Evolutionary conservation across 2,888 invertebrate genomes (phyloP).

Genomic region (Chaetogeoica ovagalla): DNA sequence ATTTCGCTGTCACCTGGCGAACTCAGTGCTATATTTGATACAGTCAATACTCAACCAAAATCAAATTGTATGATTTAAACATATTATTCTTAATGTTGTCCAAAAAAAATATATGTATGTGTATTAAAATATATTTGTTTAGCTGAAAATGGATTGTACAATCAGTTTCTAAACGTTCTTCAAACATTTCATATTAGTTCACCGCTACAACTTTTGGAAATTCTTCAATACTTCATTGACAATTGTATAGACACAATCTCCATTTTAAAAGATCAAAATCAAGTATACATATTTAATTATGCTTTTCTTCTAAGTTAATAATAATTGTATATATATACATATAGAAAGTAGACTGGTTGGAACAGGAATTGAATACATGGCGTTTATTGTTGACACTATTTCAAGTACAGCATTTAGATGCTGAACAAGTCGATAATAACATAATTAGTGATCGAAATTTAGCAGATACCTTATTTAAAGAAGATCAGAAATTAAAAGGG

Average conservation of each 20-base stretch:
- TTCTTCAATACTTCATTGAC: constrained; percentile 67
- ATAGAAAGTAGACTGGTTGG: constrained; percentile 62
- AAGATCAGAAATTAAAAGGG: constrained; percentile 63
- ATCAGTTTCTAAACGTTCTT: constrained; percentile 56
- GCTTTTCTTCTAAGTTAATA: constrained; percentile 32
- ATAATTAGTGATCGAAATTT: constrained; percentile 67
- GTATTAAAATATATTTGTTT: background rate
- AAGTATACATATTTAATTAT: constrained; percentile 32
- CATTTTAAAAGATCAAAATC: constrained; percentile 60
- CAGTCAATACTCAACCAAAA: background rate
- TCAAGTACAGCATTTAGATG: constrained; percentile 70
- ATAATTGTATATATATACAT: background rate
- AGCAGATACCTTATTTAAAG: constrained; percentile 65
- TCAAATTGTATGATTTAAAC: constrained; percentile 24
- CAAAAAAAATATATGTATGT: background rate
- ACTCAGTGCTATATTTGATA: constrained; percentile 47
- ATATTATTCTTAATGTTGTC: background rate
- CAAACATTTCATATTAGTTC: constrained; percentile 54
- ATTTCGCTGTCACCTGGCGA: constrained; percentile 43
- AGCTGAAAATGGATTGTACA: constrained; percentile 43
- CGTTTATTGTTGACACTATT: constrained; percentile 79
- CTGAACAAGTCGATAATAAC: constrained; percentile 56
- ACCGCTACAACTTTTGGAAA: constrained; percentile 65
- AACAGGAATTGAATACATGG: constrained; percentile 88
- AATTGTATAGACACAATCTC: constrained; percentile 68